phyloP scores from a whole-genome alignment of 1,140 invertebrate species.

The Ctenoplectra terminalis region DNA sequence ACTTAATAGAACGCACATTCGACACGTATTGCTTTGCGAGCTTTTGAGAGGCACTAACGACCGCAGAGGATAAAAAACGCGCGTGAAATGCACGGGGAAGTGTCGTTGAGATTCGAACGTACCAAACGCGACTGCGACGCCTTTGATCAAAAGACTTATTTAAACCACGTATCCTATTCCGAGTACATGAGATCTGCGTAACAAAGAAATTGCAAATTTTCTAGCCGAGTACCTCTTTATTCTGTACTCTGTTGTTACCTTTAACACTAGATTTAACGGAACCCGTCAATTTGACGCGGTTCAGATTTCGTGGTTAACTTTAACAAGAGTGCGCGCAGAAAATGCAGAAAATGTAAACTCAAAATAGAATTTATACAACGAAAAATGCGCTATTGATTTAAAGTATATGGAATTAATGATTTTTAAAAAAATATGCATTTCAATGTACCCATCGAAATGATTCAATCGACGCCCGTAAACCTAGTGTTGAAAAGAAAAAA shows the following conservation, averaged over 20 bases:
- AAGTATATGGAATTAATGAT: no score
- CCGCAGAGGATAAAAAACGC: background rate
- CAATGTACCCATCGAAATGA: no score
- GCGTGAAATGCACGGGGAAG: slow-evolving; percentile 12
- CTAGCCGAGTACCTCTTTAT: background rate
- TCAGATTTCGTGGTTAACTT: no score
- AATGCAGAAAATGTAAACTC: no score
- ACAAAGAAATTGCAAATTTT: background rate
- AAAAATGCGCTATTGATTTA: no score
- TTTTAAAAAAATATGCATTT: no score
- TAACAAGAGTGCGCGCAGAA: no score
- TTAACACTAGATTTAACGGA: no score
- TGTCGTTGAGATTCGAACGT: slow-evolving; percentile 18
- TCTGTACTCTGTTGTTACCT: background rate
- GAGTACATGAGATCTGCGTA: background rate
- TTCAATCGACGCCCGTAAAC: no score
- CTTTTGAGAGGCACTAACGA: background rate
- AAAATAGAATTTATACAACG: no score
- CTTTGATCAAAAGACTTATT: slow-evolving; percentile 23
- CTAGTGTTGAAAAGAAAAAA: no score
- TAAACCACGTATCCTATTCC: background rate
- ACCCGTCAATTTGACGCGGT: no score
- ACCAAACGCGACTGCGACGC: slow-evolving; percentile 5
- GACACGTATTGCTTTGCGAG: slow-evolving; percentile 4
- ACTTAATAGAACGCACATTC: background rate